phyloP scores from a whole-genome alignment of 2,113 vertebrate genomes.

The Zonotrichia leucophrys region DNA sequence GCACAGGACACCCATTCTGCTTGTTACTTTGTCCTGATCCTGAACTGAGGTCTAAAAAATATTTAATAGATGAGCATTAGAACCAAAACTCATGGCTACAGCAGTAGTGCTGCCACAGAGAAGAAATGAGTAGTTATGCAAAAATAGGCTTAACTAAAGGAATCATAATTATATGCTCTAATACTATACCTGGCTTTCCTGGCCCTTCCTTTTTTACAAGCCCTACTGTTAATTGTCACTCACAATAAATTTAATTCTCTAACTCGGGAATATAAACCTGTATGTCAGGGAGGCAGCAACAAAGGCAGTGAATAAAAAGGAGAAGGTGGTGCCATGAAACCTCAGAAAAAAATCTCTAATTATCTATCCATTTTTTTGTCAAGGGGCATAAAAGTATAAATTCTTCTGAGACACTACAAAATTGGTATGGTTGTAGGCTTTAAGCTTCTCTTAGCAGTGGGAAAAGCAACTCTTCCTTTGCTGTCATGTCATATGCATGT shows the following conservation, averaged over 20 bases:
- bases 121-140: background rate
- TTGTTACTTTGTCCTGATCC: background rate
- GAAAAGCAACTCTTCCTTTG: background rate
- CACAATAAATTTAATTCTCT: background rate
- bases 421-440: background rate
- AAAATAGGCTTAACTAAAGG: background rate
- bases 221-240: background rate
- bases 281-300: background rate
- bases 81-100: background rate
- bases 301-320: background rate
- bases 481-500: accelerated
- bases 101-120: background rate
- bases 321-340: background rate
- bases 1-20: background rate
- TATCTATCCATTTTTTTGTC: background rate
- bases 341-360: background rate
- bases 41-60: background rate
- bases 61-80: background rate
- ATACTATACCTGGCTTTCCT: background rate
- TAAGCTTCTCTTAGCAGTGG: background rate
- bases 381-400: background rate
- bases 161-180: background rate
- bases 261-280: background rate
- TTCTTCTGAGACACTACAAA: background rate
- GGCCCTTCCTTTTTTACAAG: background rate